A percentile compares a stretch with the other conserved stretches of the same genome.
These are phyloP conservation scores for Melitaea cinxia DNA, from an alignment of 1,140 invertebrate species.

Conservation along the genomic window DNA sequence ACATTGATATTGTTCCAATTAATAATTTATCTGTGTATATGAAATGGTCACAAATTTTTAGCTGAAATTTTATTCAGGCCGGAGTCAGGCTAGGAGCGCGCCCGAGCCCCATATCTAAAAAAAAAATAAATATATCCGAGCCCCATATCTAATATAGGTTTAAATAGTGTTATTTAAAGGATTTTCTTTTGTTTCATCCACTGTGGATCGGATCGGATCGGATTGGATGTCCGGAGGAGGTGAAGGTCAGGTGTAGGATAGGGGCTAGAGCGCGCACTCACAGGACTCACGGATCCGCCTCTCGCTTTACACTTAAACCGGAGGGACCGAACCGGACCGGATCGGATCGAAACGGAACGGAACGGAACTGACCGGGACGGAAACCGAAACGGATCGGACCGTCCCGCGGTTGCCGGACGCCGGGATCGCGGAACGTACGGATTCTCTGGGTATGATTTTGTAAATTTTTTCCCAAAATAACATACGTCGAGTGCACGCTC, in stretches of 20 bases:
- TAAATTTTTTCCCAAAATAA: conserved; percentile 71
- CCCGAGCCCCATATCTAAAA: no score
- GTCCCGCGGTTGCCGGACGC: conserved; percentile 29
- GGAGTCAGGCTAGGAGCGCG: no score
- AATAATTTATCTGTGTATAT: background rate
- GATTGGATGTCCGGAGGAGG: conserved; percentile 71
- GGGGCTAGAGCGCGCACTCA: conserved; percentile 40
- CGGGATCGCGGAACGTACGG: conserved; percentile 55
- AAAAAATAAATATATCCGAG: no score
- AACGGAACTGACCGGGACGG: conserved; percentile 31
- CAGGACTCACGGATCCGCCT: conserved; percentile 11
- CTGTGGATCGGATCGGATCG: conserved; percentile 75
- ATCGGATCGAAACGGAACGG: conserved; percentile 55
- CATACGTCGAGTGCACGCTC: conserved; percentile 76
- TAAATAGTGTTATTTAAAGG: conserved; percentile 61
- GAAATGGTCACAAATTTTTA: conserved; percentile 6
- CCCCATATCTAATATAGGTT: no score
- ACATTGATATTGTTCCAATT: no score
- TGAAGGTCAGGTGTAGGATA: conserved; percentile 37
- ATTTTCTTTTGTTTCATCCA: conserved; percentile 80
- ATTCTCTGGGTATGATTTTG: conserved; percentile 75
- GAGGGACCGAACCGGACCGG: conserved; percentile 39
- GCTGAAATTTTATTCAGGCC: background rate
- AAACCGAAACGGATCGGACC: conserved; percentile 35
- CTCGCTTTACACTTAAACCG: conserved; percentile 25